These are phyloP conservation scores for Brachionus koreanus DNA, from an alignment of 1,140 invertebrate species.

Conservation along the genomic window DNA sequence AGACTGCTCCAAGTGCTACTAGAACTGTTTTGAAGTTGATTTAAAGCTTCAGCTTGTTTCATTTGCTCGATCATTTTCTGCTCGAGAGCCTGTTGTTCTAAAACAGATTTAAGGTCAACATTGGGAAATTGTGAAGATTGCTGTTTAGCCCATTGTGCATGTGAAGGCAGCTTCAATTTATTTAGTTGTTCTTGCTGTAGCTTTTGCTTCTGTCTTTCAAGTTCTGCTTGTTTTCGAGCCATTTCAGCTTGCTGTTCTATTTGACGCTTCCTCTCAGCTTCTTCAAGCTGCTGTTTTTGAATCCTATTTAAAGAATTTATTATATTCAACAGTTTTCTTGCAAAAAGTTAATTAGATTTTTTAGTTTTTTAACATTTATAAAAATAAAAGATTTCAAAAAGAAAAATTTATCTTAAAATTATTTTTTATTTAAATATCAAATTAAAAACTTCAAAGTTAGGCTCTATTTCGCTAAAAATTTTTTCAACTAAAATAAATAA, in stretches of 20 bases:
- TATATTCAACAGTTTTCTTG: no score
- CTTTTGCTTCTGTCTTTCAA: slow-evolving; percentile 25
- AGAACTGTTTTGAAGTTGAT: background rate
- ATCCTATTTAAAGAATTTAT: background rate
- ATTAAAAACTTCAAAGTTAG: no score
- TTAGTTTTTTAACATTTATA: no score
- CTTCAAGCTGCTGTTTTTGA: background rate
- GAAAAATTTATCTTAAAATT: no score
- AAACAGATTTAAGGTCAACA: slow-evolving; percentile 5
- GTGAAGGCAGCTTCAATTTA: slow-evolving; percentile 6
- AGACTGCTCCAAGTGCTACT: slow-evolving; percentile 31
- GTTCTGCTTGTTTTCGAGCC: background rate
- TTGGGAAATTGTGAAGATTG: background rate
- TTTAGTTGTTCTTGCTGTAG: slow-evolving; percentile 23
- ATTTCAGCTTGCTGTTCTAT: slow-evolving; percentile 17
- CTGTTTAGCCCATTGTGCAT: slow-evolving; percentile 39
- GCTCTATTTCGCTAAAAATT: no score
- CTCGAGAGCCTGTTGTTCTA: slow-evolving; percentile 38
- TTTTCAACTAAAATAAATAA: no score
- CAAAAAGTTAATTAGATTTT: no score
- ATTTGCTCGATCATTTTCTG: slow-evolving; percentile 32
- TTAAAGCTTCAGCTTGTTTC: background rate
- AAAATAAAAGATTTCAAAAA: no score
- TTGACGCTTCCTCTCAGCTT: background rate
- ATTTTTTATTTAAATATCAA: no score